These are phyloP conservation scores for Zhuqinia jingwanae DNA, from an alignment of 2,888 invertebrate species.

Conservation along the genomic window DNA sequence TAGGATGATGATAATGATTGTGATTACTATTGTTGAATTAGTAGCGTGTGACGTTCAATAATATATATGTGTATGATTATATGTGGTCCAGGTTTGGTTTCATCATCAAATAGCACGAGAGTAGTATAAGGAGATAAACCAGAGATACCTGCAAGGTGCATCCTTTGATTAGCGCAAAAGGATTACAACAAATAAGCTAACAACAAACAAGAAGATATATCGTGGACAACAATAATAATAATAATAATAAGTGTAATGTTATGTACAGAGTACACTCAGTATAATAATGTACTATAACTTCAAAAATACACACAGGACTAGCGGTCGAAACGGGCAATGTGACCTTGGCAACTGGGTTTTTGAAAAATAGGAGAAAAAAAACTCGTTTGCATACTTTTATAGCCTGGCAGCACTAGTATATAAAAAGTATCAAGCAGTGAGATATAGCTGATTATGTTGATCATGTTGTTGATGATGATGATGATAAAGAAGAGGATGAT, in stretches of 20 bases:
- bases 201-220: too few species aligned
- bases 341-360: constrained; percentile 79
- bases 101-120: not conserved
- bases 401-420: constrained; percentile 59
- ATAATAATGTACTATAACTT: not conserved
- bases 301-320: constrained; percentile 60
- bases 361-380: constrained; percentile 76
- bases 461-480: too few species aligned
- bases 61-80: too few species aligned
- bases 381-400: constrained; percentile 79
- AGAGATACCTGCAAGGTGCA: constrained; percentile 50
- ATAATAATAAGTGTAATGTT: constrained; percentile 38
- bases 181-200: constrained; percentile 34
- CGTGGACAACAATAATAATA: too few species aligned
- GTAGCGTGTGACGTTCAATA: too few species aligned
- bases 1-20: not conserved
- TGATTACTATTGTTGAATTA: not conserved
- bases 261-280: not conserved
- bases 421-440: constrained; percentile 32
- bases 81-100: too few species aligned
- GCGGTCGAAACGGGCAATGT: constrained; percentile 79
- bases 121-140: not conserved
- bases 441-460: constrained; percentile 40
- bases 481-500: too few species aligned
- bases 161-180: constrained; percentile 32